phyloP scores from a whole-genome alignment of 2,888 invertebrate species.

The Philopedon plagiatum region DNA sequence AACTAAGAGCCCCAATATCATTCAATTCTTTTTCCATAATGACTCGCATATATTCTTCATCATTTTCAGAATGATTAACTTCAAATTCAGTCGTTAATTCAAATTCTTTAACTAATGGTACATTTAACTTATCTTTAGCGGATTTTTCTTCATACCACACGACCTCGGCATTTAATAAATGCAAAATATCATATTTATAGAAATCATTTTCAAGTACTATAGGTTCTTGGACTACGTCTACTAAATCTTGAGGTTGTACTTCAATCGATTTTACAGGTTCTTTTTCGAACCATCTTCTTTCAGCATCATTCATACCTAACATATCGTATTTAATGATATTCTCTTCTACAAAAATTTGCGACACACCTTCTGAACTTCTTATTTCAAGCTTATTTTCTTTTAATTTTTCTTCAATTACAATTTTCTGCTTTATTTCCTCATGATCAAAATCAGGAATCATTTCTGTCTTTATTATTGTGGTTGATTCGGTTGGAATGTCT shows the following conservation, averaged over 20 bases:
- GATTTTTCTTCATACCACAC: slow-evolving; percentile 38
- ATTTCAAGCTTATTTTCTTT: neutral
- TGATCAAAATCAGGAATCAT: neutral
- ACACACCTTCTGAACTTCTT: neutral
- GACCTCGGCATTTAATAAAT: slow-evolving; percentile 25
- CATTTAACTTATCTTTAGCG: neutral
- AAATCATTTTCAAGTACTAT: slow-evolving; percentile 6
- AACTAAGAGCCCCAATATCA: slow-evolving; percentile 6
- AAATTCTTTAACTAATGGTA: neutral
- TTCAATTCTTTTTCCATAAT: slow-evolving; percentile 22
- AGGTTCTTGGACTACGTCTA: neutral
- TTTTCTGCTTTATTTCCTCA: neutral
- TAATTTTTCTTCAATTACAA: neutral
- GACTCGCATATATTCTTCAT: neutral
- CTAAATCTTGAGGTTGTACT: neutral
- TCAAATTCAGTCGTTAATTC: neutral
- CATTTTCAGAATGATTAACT: neutral
- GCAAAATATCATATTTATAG: slow-evolving; percentile 27
- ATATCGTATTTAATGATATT: neutral
- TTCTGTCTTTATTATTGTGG: neutral
- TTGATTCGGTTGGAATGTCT: neutral
- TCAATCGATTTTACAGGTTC: neutral
- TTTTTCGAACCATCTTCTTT: neutral
- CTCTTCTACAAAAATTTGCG: neutral
- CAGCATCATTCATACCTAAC: neutral